Percentiles rank a stretch among this genome's conserved stretches.
Evolutionary conservation across 2,888 invertebrate genomes (phyloP).

Genomic region (Epirrhoe alternata): DNA sequence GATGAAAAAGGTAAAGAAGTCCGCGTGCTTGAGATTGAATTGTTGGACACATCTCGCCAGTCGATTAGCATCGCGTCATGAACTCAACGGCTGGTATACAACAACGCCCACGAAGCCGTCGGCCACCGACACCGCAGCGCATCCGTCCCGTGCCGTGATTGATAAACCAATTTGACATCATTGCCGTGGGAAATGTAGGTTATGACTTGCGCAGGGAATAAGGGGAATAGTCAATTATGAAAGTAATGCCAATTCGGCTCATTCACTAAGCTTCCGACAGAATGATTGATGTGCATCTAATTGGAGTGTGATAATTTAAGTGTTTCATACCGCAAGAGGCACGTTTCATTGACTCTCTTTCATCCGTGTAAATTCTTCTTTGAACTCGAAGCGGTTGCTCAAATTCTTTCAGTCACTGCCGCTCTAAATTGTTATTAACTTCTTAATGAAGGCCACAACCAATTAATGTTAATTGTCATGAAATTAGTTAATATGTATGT

Average conservation of each 20-base stretch:
- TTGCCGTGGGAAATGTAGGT: constrained; percentile 77
- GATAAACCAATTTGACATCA: constrained; percentile 79
- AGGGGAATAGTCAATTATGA: constrained; percentile 6
- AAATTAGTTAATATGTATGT: constrained; percentile 63
- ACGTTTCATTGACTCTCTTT: constrained; percentile 21
- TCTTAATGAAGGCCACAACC: constrained; percentile 53
- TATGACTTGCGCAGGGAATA: constrained; percentile 33
- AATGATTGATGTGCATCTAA: constrained; percentile 3
- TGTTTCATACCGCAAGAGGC: constrained; percentile 14
- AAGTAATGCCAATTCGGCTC: constrained; percentile 15
- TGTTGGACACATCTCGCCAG: constrained; percentile 58
- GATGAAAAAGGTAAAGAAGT: constrained; percentile 10
- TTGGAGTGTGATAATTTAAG: constrained; percentile 4
- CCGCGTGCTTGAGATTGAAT: constrained; percentile 50
- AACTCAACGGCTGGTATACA: constrained; percentile 66
- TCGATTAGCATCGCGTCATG: constrained; percentile 61
- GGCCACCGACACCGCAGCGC: constrained; percentile 66
- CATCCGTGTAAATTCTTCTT: constrained; percentile 31
- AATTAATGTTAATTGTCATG: constrained; percentile 67
- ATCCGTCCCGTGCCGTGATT: constrained; percentile 78
- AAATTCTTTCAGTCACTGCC: constrained; percentile 38
- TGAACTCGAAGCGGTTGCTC: constrained; percentile 30
- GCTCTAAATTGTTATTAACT: constrained; percentile 45
- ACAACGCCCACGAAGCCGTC: constrained; percentile 65
- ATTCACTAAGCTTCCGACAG: constrained; percentile 9